phyloP scores from a whole-genome alignment of 2,888 invertebrate genomes.

The Rhagophthalmus giganteus region DNA sequence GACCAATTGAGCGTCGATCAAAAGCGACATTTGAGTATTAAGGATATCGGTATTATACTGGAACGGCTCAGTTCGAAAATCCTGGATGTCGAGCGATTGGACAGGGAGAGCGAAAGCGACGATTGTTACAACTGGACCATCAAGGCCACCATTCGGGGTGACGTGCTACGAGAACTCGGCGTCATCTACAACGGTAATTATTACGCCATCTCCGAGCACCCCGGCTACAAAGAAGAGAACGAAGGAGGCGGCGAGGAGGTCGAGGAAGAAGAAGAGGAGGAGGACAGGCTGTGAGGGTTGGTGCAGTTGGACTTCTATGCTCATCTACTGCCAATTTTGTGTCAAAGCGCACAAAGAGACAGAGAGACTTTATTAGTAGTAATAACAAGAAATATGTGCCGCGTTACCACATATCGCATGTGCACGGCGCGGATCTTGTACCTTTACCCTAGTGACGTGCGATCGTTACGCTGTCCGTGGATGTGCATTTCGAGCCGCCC shows the following conservation, averaged over 20 bases:
- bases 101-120: slow-evolving; percentile 89
- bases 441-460: slow-evolving; percentile 35
- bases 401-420: slow-evolving; percentile 52
- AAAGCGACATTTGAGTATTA: slow-evolving; percentile 88
- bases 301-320: slow-evolving; percentile 31
- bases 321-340: slow-evolving; percentile 34
- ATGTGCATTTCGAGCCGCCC: slow-evolving; percentile 30
- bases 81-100: slow-evolving; percentile 88
- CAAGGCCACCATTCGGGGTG: slow-evolving; percentile 91
- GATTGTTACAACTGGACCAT: slow-evolving; percentile 97
- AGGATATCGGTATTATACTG: slow-evolving; percentile 92
- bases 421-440: slow-evolving; percentile 40
- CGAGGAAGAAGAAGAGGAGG: slow-evolving; percentile 81
- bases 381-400: slow-evolving; percentile 41
- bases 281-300: slow-evolving; percentile 59
- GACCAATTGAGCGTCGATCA: slow-evolving; percentile 92
- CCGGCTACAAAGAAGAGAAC: slow-evolving; percentile 88
- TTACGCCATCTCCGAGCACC: slow-evolving; percentile 93
- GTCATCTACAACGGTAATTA: slow-evolving; percentile 95
- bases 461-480: slow-evolving; percentile 37
- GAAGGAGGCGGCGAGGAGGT: slow-evolving; percentile 83
- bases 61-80: slow-evolving; percentile 92
- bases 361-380: slow-evolving; percentile 41
- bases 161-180: slow-evolving; percentile 86
- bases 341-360: slow-evolving; percentile 41